These are phyloP conservation scores for Diabrotica balteata DNA, from an alignment of 2,888 invertebrate species.

Conservation along the genomic window DNA sequence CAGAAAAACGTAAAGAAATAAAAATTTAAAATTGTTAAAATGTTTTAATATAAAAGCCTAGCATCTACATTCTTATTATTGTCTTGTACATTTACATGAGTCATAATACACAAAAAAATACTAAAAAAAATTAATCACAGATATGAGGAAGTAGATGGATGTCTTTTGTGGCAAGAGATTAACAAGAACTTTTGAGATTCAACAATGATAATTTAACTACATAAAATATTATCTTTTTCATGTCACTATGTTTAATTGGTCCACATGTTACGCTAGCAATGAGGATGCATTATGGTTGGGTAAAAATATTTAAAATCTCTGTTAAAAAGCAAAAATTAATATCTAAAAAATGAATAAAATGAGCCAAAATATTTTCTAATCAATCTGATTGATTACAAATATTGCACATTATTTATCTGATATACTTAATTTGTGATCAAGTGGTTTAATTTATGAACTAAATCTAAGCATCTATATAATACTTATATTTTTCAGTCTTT, in stretches of 20 bases:
- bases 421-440: no score
- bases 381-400: no score
- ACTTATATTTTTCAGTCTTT: no score
- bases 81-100: conserved; percentile 11
- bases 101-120: conserved; percentile 19
- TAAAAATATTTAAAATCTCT: conserved; percentile 15
- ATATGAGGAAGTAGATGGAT: conserved; percentile 8
- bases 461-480: no score
- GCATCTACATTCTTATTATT: conserved; percentile 27
- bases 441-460: no score
- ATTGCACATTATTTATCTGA: no score
- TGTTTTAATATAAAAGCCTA: conserved; percentile 35
- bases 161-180: conserved; percentile 17
- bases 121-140: conserved; percentile 33
- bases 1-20: conserved; percentile 30
- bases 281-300: conserved; percentile 21
- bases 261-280: conserved; percentile 12
- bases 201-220: background rate
- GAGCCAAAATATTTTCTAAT: no score
- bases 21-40: conserved; percentile 25
- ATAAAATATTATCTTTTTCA: no score
- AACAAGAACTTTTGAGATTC: conserved; percentile 9
- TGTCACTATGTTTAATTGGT: conserved; percentile 3
- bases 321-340: no score
- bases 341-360: no score